These are phyloP conservation scores for Asobara japonica DNA, from an alignment of 1,140 invertebrate genomes.

Conservation along the genomic window DNA sequence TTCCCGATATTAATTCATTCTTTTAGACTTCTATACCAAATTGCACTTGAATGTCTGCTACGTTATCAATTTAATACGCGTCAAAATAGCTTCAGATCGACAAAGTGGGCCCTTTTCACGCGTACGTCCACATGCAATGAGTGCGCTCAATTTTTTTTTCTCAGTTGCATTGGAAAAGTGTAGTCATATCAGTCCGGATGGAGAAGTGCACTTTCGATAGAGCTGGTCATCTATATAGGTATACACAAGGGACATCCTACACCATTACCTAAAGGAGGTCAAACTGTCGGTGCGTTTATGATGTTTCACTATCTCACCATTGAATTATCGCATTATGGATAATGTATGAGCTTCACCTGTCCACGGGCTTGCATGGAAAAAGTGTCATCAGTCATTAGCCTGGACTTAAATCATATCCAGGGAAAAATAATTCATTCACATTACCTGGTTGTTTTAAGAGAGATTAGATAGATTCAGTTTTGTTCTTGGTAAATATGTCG, in stretches of 20 bases:
- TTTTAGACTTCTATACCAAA: too few species aligned
- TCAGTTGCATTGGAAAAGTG: too few species aligned
- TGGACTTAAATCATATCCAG: not conserved
- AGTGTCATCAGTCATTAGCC: not conserved
- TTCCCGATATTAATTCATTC: too few species aligned
- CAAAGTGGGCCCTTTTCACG: too few species aligned
- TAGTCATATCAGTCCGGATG: slow-evolving; percentile 1
- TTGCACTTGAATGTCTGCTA: too few species aligned
- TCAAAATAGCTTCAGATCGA: too few species aligned
- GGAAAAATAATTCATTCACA: not conserved
- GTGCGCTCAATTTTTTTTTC: not conserved
- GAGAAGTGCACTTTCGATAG: slow-evolving; percentile 7
- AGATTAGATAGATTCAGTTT: too few species aligned
- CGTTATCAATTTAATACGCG: too few species aligned
- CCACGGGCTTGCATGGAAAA: not conserved
- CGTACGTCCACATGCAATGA: too few species aligned
- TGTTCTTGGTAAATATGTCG: too few species aligned
- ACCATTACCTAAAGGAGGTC: not conserved
- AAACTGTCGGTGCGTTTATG: slow-evolving; percentile 5
- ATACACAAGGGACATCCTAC: not conserved
- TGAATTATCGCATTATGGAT: not conserved
- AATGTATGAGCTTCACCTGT: not conserved
- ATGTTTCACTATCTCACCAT: not conserved
- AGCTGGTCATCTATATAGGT: not conserved
- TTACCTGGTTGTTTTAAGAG: not conserved